Percentiles rank a stretch among this genome's conserved stretches.
These are phyloP conservation scores for Uloborus diversus DNA, from an alignment of 1,140 invertebrate species.

Conservation along the genomic window DNA sequence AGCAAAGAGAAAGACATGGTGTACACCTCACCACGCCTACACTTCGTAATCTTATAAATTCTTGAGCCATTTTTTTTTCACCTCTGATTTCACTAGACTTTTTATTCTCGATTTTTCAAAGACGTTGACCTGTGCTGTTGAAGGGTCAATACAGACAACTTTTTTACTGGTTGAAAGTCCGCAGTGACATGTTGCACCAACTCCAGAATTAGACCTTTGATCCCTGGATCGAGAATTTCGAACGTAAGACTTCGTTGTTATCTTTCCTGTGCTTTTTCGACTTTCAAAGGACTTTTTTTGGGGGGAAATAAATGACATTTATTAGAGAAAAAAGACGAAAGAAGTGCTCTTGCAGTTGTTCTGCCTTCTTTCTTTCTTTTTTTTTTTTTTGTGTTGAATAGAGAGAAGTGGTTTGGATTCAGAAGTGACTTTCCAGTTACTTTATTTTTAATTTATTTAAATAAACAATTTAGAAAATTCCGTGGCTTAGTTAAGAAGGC, in stretches of 20 bases:
- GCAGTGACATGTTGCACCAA: slow-evolving; percentile 30
- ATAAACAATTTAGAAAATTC: too few species aligned
- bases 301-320: too few species aligned
- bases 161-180: neutral
- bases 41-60: slow-evolving; percentile 8
- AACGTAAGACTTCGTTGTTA: too few species aligned
- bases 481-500: neutral
- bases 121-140: neutral
- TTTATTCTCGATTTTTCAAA: neutral
- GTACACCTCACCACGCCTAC: neutral
- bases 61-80: neutral
- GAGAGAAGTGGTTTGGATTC: too few species aligned
- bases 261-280: too few species aligned
- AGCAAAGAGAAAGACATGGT: neutral
- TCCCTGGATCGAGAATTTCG: neutral
- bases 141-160: slow-evolving; percentile 6
- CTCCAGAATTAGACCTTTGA: slow-evolving; percentile 15
- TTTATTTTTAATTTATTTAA: too few species aligned
- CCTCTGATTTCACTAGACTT: neutral
- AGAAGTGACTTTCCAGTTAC: too few species aligned
- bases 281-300: neutral
- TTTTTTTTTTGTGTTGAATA: too few species aligned
- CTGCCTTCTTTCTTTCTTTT: neutral
- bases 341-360: neutral
- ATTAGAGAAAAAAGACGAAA: too few species aligned